Evolutionary conservation across 2,888 invertebrate genomes (phyloP), one percentile per base, ranked within the genome.

Genomic region (Hemistola chrysoprasaria): DNA sequence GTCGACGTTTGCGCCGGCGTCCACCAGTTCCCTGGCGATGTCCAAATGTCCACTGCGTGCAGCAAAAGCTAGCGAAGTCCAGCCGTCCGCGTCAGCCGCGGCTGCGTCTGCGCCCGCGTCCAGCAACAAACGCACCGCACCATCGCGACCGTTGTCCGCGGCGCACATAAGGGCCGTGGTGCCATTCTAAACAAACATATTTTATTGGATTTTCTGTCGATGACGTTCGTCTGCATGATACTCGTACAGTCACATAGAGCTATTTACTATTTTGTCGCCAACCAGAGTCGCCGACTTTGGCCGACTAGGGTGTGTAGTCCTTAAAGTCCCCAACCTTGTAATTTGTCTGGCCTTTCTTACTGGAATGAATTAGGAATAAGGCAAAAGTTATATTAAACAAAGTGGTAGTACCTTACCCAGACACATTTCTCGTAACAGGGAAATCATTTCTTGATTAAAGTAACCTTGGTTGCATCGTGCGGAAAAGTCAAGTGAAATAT

Each of bases 91-190:
- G 81, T 99, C 99, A 65, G 96, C 95, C 7, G 95, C 94, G 77
- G 96, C 95, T 8, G 97, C 93, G 85, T 99, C 98, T 21, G 98
- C 98, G 44, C 97, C 97, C 72, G 96, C 95, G 38, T 94, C 92
- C 55, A 99, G 90, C 48, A 99, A 91, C 65, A 96, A 92, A 35
- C 95, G 92, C 32, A 95, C 96, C 77, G 98, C 95, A 27, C 93
- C 92, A 38, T 92, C 85, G 65, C 96, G 94, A 20, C 98, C 98
- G 63, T 94, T 94, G 66, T 95, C 92, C 44, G 97, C 93, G 29
- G 98, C 98, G 68, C 95, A 92, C 91, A 98, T 98, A 71, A 99
- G 94, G 35, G 96, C 95, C 31, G 98, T 98, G 47, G 95, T 94
- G 49, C 97, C 97, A 91, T 97, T 97, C 97, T 98, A n/a, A n/a